Base-by-base conservation (phyloP, 2,888 invertebrate genomes). In the Drosophila nigricruria region DNA sequence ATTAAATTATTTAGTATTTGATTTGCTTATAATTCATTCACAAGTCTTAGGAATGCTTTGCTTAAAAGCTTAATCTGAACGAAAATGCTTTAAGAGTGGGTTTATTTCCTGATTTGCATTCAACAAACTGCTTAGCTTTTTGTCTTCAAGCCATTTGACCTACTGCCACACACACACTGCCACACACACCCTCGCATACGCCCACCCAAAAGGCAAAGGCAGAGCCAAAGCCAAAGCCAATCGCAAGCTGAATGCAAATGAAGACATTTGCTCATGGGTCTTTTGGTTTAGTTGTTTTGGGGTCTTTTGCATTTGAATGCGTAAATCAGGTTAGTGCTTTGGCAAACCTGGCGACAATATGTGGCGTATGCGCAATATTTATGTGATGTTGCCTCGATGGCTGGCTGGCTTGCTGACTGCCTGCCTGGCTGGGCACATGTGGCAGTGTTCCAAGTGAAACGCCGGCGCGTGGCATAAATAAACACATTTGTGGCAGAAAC, bases 341-440 rank as follows among this genome's bases (percentile, higher is more conserved):
- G 69, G 67, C 73, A 61, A 43, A 49, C 54, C 43, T 59, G 74
- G 58, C 71, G 67, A 58, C 71, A 65, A 70, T 53, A 77, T 62
- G 73, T 58, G 66, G 70, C 89, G 84, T 84, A 88, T 87, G 70
- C 76, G 87, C 70, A 69, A 86, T 88, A 82, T 86, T 78, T 76
- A 80, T 82, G 71, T 60, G 74, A 25, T 56, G 54, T 25, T 59
- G 32, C 52, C 32, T 49, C 34, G 50, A 34, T 57, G 71, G 50
- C 53, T 30, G 43, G 45, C 32, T 14, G 36, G 6, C n/a, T 38
- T 38, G 25, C 32, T 56, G 40, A 47, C 23, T 12, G 40, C 5
- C 23, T 40, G 43, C 30, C 27, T 57, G 42, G 20, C 36, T 54
- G 50, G 34, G 69, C 84, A 85, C 84, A 85, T 85, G 84, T 85